Percentiles rank a stretch among this genome's conserved stretches.
Evolutionary conservation across 2,797 vertebrate species (phyloP).

Genomic region (Poecilia wingei): DNA sequence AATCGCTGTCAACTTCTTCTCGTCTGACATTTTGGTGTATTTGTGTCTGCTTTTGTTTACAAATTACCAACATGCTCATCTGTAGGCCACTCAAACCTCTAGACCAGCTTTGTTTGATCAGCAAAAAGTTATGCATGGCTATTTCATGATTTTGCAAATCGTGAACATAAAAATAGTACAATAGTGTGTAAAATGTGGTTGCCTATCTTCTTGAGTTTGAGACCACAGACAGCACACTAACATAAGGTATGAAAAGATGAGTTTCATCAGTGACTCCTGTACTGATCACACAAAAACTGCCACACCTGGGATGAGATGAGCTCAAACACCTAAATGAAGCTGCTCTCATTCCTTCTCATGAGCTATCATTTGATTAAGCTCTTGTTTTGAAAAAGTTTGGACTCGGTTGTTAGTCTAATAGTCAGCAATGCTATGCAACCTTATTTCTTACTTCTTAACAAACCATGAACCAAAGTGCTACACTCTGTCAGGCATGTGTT

Average conservation of each 20-base stretch:
- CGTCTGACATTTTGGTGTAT: neutral
- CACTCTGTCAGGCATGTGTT: constrained; percentile 24
- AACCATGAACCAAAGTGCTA: constrained; percentile 8
- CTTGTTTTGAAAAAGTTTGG: neutral
- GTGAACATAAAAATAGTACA: neutral
- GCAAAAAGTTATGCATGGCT: neutral
- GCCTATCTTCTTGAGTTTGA: neutral
- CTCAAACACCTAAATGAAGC: neutral
- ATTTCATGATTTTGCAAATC: neutral
- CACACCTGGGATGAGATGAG: neutral
- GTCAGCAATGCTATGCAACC: constrained; percentile 7
- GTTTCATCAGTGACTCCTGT: neutral
- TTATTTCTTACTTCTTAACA: neutral
- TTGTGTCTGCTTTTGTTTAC: neutral
- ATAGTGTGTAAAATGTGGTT: neutral
- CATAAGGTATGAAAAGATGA: neutral
- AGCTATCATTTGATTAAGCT: neutral
- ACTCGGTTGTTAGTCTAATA: neutral
- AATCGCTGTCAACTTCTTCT: neutral
- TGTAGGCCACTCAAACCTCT: neutral
- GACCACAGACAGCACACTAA: neutral
- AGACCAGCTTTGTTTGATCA: neutral
- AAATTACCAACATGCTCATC: neutral
- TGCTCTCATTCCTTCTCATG: neutral
- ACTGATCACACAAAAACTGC: neutral